A percentile compares a stretch with the other conserved stretches of the same genome.
These are phyloP conservation scores for Larimichthys polyactis DNA, from an alignment of 2,113 vertebrate species.

Conservation along the genomic window DNA sequence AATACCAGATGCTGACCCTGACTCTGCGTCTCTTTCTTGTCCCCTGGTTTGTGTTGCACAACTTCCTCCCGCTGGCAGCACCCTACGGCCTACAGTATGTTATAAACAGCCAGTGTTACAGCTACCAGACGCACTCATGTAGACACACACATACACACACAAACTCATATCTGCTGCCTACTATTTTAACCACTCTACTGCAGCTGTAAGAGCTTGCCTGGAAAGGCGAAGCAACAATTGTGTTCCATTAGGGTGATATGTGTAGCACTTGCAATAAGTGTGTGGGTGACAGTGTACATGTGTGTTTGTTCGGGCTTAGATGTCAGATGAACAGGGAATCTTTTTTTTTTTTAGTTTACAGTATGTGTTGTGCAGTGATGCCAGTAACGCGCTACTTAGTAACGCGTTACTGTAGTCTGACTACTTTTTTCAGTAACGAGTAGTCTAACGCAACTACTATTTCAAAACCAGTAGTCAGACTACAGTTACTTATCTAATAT, in stretches of 20 bases:
- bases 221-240: slow-evolving; percentile 41
- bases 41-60: slow-evolving; percentile 22
- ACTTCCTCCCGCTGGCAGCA: slow-evolving; percentile 39
- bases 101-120: slow-evolving; percentile 37
- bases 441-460: too few relatives aligned
- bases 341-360: background rate
- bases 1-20: slow-evolving; percentile 51
- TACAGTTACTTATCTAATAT: too few relatives aligned
- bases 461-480: too few relatives aligned
- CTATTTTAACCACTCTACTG: slow-evolving; percentile 48
- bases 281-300: slow-evolving; percentile 4
- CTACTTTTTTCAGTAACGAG: too few relatives aligned
- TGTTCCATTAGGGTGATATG: slow-evolving; percentile 35
- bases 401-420: too few relatives aligned
- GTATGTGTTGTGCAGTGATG: background rate
- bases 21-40: slow-evolving; percentile 12
- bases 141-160: slow-evolving; percentile 3
- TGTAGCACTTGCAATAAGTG: background rate
- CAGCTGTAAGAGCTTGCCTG: slow-evolving; percentile 32
- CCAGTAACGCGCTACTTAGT: too few relatives aligned
- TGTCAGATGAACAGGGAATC: background rate
- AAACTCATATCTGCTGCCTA: slow-evolving; percentile 28
- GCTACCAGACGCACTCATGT: slow-evolving; percentile 14
- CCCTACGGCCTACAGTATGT: slow-evolving; percentile 28
- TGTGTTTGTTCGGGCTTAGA: background rate